A percentile compares a stretch with the other conserved stretches of the same genome.
These are phyloP conservation scores for Scelioninae gen. 1 DNA, from an alignment of 2,888 invertebrate species.

Conservation along the genomic window DNA sequence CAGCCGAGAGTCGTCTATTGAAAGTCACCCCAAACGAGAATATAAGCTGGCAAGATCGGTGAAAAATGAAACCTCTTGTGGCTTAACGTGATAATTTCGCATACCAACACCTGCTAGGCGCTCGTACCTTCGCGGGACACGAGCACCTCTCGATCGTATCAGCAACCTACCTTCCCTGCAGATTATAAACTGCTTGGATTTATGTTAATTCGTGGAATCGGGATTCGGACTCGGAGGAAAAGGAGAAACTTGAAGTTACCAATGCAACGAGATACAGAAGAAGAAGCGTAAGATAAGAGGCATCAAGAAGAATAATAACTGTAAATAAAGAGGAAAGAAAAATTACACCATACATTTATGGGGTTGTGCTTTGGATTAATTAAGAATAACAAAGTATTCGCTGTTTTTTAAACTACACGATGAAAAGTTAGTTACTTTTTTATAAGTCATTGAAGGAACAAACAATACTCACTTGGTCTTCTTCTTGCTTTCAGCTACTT, in stretches of 20 bases:
- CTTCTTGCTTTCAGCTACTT: no score
- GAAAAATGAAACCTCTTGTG: conserved; percentile 74
- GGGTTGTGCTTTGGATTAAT: conserved; percentile 43
- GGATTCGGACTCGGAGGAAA: conserved; percentile 72
- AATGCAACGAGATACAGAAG: conserved; percentile 69
- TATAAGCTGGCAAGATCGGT: conserved; percentile 65
- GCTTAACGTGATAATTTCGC: conserved; percentile 80
- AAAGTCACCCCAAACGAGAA: conserved; percentile 71
- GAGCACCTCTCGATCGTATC: conserved; percentile 79
- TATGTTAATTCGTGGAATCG: conserved; percentile 81
- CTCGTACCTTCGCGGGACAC: conserved; percentile 72
- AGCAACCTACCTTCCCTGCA: conserved; percentile 77
- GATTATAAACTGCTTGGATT: conserved; percentile 82
- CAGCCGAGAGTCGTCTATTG: conserved; percentile 68
- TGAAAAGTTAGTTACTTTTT: no score
- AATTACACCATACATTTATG: conserved; percentile 34
- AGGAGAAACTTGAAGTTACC: conserved; percentile 69
- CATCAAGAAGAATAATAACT: conserved; percentile 66
- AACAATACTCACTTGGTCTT: no score
- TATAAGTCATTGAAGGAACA: no score
- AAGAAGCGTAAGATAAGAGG: conserved; percentile 67
- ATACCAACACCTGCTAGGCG: conserved; percentile 79
- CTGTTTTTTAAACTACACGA: no score
- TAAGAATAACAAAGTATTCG: conserved; percentile 15
- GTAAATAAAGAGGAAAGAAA: conserved; percentile 59